Percentiles rank a stretch among this genome's conserved stretches.
Conservation (phyloP, 2,888 invertebrate genomes). For the Doris montereyensis region DNA sequence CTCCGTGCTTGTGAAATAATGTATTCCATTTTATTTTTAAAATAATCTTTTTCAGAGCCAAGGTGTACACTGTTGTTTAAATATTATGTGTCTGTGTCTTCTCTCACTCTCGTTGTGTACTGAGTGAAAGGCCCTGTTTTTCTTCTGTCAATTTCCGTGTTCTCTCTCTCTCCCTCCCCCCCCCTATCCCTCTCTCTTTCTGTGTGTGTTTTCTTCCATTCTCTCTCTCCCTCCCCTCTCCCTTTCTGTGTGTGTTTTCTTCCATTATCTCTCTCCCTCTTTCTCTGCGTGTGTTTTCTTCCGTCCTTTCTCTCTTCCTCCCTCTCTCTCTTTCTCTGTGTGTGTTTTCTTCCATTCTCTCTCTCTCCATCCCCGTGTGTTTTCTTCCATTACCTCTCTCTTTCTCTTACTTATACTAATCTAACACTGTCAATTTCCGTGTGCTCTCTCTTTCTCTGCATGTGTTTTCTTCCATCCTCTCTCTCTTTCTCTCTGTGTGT, state of each 20-base stretch:
- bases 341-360: not conserved
- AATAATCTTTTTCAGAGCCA: too few relatives aligned
- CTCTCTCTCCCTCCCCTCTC: not conserved
- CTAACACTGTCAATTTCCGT: conserved; percentile 27
- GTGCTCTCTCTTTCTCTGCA: conserved; percentile 30
- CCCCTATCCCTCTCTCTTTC: conserved; percentile 1
- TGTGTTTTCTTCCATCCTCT: conserved; percentile 31
- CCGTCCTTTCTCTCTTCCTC: conserved; percentile 7
- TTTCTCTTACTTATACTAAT: conserved; percentile 25
- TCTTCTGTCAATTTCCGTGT: too few relatives aligned
- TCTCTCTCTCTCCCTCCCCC: conserved; percentile 3
- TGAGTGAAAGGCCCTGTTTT: too few relatives aligned
- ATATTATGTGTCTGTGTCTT: too few relatives aligned
- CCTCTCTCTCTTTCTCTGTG: not conserved
- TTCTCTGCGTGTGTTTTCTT: not conserved
- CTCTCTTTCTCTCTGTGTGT: conserved; percentile 31
- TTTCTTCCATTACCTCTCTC: conserved; percentile 25
- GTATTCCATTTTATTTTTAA: too few relatives aligned
- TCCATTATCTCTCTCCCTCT: not conserved
- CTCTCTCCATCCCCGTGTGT: conserved; percentile 31
- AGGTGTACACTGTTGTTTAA: too few relatives aligned
- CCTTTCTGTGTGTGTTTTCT: not conserved
- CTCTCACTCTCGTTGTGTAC: too few relatives aligned
- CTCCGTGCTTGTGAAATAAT: too few relatives aligned
- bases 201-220: not conserved